Conservation (phyloP, 2,888 invertebrate genomes). For the Pristionchus mayeri region DNA sequence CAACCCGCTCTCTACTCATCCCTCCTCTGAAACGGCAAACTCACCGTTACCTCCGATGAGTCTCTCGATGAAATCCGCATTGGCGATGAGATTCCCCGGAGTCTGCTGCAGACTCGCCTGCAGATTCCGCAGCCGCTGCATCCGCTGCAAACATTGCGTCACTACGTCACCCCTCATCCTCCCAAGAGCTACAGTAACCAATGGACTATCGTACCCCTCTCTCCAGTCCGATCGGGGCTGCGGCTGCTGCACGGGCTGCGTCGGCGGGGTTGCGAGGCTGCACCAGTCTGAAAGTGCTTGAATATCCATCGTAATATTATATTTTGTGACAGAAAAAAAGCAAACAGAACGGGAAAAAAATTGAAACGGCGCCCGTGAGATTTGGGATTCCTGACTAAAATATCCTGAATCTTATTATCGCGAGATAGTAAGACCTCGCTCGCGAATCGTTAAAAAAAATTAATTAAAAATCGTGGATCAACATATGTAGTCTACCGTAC, state of each 20-base stretch:
- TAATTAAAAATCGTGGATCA: no score
- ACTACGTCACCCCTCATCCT: not conserved
- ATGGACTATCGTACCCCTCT: not conserved
- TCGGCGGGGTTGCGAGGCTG: not conserved
- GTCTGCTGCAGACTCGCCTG: not conserved
- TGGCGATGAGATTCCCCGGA: not conserved
- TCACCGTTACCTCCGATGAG: not conserved
- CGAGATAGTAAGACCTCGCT: no score
- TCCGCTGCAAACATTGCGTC: constrained; percentile 14
- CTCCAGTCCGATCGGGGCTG: not conserved
- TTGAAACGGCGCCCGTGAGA: no score
- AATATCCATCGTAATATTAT: no score
- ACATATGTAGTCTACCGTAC: no score
- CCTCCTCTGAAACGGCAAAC: not conserved
- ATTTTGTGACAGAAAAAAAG: not conserved
- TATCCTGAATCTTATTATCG: no score
- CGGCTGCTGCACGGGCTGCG: not conserved
- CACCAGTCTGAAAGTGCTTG: constrained; percentile 19
- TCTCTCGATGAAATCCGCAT: not conserved
- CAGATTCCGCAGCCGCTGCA: constrained; percentile 27
- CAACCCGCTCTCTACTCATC: no score
- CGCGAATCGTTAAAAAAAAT: no score
- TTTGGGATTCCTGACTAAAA: no score
- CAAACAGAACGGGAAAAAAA: no score
- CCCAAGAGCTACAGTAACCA: not conserved